These are phyloP conservation scores for Caenorhabditis zanzibari DNA, from an alignment of 2,888 invertebrate genomes.

Conservation along the genomic window DNA sequence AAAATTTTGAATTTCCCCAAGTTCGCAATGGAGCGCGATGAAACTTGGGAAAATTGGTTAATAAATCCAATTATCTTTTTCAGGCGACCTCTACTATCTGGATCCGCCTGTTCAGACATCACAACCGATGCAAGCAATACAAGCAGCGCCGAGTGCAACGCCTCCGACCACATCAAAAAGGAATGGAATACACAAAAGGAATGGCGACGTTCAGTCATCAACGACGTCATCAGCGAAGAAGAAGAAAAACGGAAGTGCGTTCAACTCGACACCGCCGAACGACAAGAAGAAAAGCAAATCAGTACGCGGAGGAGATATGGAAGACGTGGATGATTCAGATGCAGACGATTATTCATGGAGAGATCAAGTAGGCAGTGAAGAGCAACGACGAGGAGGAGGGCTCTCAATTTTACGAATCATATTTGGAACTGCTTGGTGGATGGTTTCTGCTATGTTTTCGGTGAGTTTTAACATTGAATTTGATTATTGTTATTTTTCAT, in stretches of 20 bases:
- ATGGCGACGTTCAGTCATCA: conserved; percentile 5
- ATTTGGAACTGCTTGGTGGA: conserved; percentile 41
- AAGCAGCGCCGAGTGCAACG: conserved; percentile 39
- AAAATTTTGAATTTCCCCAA: too few relatives aligned
- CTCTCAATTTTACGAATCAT: conserved; percentile 49
- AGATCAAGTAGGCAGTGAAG: conserved; percentile 28
- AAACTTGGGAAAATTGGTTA: not conserved
- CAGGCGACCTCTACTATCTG: conserved; percentile 42
- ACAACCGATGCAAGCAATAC: conserved; percentile 40
- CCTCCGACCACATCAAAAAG: conserved; percentile 43
- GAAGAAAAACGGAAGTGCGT: conserved; percentile 28
- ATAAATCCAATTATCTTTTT: conserved; percentile 2
- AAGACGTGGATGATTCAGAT: conserved; percentile 59
- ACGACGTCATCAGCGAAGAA: conserved; percentile 19
- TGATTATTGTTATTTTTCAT: not conserved
- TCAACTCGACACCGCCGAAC: conserved; percentile 57
- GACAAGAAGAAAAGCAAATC: conserved; percentile 58
- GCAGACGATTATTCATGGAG: conserved; percentile 54
- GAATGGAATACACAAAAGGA: conserved; percentile 51
- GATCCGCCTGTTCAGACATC: conserved; percentile 42
- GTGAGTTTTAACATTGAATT: conserved; percentile 7
- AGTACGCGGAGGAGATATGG: conserved; percentile 27
- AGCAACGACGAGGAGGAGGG: conserved; percentile 28
- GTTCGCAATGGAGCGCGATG: too few relatives aligned
- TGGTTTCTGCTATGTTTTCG: conserved; percentile 32